phyloP scores from a whole-genome alignment of 37 sponge, comb jelly and placozoan species.

The Agelas oroides region DNA sequence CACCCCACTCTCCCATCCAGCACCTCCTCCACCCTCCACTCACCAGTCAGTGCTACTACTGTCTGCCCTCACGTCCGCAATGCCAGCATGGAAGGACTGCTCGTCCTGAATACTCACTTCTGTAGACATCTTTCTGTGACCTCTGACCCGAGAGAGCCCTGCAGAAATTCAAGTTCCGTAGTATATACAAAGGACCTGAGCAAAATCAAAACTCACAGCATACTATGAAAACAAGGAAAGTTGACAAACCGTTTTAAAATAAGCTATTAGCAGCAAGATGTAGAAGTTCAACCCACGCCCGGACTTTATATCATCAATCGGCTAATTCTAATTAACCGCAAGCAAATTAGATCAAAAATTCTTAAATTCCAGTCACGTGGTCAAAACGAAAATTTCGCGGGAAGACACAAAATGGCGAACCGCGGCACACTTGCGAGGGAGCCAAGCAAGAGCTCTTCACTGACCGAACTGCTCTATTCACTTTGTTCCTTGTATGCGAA shows the following conservation, averaged over 20 bases:
- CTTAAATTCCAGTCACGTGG: neutral
- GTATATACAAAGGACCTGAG: no score
- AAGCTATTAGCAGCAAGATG: no score
- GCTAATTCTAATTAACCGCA: no score
- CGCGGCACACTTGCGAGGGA: neutral
- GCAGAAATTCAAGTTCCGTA: no score
- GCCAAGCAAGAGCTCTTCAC: neutral
- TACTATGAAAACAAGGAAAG: no score
- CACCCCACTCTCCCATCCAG: no score
- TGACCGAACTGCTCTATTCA: constrained; percentile 48
- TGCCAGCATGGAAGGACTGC: constrained; percentile 46
- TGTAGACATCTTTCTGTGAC: constrained; percentile 68
- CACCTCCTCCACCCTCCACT: neutral
- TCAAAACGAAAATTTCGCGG: constrained; percentile 10
- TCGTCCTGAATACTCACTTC: constrained; percentile 58
- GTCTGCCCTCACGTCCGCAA: constrained; percentile 78
- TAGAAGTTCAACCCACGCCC: no score
- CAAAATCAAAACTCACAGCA: no score
- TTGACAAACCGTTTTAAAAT: no score
- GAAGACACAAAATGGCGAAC: neutral
- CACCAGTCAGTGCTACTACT: constrained; percentile 77
- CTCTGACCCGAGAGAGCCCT: no score
- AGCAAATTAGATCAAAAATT: no score
- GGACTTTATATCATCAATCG: no score
- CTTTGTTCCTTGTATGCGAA: constrained; percentile 51